Base-by-base conservation (phyloP, 2,888 invertebrate genomes). In the Lysandra bellargus region DNA sequence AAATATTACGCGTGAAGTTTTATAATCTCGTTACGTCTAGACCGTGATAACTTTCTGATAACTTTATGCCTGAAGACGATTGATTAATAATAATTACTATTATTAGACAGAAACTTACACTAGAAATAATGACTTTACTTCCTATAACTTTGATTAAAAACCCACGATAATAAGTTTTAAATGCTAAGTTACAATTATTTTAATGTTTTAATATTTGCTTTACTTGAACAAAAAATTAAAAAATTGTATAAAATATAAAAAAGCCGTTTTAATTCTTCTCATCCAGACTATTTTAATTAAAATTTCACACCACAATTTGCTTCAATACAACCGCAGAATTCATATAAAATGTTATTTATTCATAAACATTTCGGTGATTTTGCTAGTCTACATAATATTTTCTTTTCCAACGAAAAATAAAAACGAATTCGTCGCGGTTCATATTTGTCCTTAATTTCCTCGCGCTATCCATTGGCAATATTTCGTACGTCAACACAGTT, bases 1-100 rank as follows among this genome's bases (percentile, higher is more conserved):
- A 86, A 86, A 87, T 87, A 86, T 86, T 86, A 83, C 80, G 83
- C 82, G 80, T 82, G 82, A 83, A 85, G 84, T 85, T 84, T 85
- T 81, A 82, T 84, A 81, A 84, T 79, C 81, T 79, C 74, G 30
- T 78, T 69, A 75, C 61, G 81, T 80, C 81, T 80, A 78, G 79
- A 80, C 77, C 44, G 53, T 76, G 33, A 49, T 75, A 75, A 75
- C 75, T 75, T 75, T 75, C 49, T 49, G 75, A 14, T 37, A 37
- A 69, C 69, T 69, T 69, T 14, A 5, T 69, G 30, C 1, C 30
- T 30, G 17, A 69, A 37, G 33, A 69, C 69, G 69, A 69, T 69
- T 37, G 12, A 37, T 23, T 14, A 69, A 69, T 69, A 14, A 69
- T 14, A 69, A 69, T 69, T 33, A 69, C 4, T 14, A 33, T 69